Percentiles rank a stretch among this genome's conserved stretches.
phyloP scores from a whole-genome alignment of 2,888 invertebrate genomes.

The Drosophila merina region DNA sequence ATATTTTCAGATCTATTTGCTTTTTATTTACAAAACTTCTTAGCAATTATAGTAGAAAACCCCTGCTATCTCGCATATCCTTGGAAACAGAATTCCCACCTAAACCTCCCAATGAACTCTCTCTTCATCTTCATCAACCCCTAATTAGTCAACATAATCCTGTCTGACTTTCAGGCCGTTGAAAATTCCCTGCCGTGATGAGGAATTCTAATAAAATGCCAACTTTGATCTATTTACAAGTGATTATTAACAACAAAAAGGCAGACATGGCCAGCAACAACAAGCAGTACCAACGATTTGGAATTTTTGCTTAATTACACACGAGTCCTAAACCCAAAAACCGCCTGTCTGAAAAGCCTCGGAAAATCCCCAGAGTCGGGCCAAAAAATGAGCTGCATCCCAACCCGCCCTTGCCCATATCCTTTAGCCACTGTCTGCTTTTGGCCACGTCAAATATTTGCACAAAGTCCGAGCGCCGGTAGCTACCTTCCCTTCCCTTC shows the following conservation, averaged over 20 bases:
- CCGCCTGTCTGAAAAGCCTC: constrained; percentile 35
- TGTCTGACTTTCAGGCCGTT: constrained; percentile 17
- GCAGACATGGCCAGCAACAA: neutral
- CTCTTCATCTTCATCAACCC: constrained; percentile 41
- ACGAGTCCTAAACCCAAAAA: constrained; percentile 48
- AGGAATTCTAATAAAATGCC: constrained; percentile 56
- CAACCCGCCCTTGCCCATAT: neutral
- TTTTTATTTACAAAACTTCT: neutral
- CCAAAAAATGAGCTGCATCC: constrained; percentile 63
- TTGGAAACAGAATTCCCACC: neutral
- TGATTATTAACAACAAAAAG: constrained; percentile 66
- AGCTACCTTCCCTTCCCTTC: neutral
- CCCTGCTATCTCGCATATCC: neutral
- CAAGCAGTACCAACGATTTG: constrained; percentile 63
- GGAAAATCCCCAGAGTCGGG: constrained; percentile 32
- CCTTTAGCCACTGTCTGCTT: constrained; percentile 29
- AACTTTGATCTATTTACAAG: constrained; percentile 77
- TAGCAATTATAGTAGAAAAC: neutral
- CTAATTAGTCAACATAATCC: constrained; percentile 74
- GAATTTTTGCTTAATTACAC: constrained; percentile 76
- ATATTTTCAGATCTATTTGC: neutral
- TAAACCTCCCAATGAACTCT: constrained; percentile 53
- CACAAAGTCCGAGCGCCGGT: constrained; percentile 64
- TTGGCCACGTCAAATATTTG: constrained; percentile 73
- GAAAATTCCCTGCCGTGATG: constrained; percentile 10